Conservation (phyloP, 2,888 invertebrate genomes). For the Myopa testacea region DNA sequence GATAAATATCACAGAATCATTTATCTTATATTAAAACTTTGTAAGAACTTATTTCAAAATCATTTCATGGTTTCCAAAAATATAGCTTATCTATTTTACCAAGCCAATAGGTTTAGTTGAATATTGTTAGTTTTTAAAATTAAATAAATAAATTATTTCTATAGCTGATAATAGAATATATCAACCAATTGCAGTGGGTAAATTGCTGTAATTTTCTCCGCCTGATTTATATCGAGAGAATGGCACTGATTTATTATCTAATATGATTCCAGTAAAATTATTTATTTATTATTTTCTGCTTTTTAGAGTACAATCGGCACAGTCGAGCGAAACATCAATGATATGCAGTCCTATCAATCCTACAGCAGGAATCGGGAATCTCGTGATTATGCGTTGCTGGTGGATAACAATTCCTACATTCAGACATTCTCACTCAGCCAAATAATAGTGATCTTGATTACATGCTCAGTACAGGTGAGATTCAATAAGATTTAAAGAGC, state of each 20-base stretch:
- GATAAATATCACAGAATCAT: too few species aligned
- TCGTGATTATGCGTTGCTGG: constrained; percentile 82
- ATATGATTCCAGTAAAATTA: too few species aligned
- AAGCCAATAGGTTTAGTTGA: too few species aligned
- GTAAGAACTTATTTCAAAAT: background rate
- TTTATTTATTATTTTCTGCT: background rate
- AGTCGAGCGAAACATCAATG: constrained; percentile 87
- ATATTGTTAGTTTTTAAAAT: too few species aligned
- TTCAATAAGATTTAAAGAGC: background rate
- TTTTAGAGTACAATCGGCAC: constrained; percentile 78
- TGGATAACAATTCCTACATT: constrained; percentile 88
- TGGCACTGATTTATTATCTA: too few species aligned
- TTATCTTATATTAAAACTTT: background rate
- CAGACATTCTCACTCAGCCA: constrained; percentile 89
- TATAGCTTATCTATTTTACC: too few species aligned
- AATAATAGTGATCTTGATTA: constrained; percentile 83
- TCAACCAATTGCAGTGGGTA: too few species aligned
- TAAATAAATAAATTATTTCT: too few species aligned
- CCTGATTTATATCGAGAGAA: too few species aligned
- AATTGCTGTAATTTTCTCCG: too few species aligned
- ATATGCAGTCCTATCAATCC: constrained; percentile 86
- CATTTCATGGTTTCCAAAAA: background rate
- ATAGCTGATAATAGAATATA: too few species aligned
- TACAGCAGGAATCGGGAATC: constrained; percentile 83
- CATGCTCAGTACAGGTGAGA: constrained; percentile 79